Conservation (phyloP, 2,888 invertebrate genomes). For the Vandiemenella viatica region DNA sequence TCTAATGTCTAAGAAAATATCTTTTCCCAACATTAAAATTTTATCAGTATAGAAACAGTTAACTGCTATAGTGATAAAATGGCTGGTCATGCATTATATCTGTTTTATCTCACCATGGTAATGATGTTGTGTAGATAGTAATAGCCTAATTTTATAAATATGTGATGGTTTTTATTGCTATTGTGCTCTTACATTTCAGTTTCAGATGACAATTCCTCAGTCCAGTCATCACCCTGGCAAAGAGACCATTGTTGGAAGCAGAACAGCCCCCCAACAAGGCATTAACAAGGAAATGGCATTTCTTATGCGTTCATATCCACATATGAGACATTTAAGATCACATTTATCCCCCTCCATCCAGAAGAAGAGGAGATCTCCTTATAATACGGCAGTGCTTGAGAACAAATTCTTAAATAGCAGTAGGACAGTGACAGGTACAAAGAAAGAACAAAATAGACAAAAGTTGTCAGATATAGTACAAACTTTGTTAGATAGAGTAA, state of each 20-base stretch:
- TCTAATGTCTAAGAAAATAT: no score
- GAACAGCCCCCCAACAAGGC: slow-evolving; percentile 54
- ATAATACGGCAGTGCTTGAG: slow-evolving; percentile 20
- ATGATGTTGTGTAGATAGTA: neutral
- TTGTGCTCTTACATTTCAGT: slow-evolving; percentile 35
- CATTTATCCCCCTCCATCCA: slow-evolving; percentile 27
- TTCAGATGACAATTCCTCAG: slow-evolving; percentile 80
- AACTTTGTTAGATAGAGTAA: slow-evolving; percentile 20
- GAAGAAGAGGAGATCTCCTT: slow-evolving; percentile 50
- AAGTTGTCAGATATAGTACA: slow-evolving; percentile 18
- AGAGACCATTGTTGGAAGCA: slow-evolving; percentile 84
- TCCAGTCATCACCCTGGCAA: slow-evolving; percentile 83
- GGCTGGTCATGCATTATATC: no score
- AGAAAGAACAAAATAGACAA: slow-evolving; percentile 5
- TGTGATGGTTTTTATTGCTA: no score
- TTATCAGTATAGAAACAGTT: no score
- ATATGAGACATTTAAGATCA: slow-evolving; percentile 12
- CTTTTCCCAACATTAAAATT: no score
- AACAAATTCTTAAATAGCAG: slow-evolving; percentile 7
- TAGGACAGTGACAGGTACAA: slow-evolving; percentile 7
- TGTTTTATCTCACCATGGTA: neutral
- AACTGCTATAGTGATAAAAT: no score
- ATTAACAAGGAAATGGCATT: slow-evolving; percentile 51
- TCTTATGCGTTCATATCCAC: slow-evolving; percentile 16
- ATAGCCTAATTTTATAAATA: no score